These are phyloP conservation scores for Canis aureus DNA, from an alignment of 2,113 vertebrate genomes.

Conservation along the genomic window DNA sequence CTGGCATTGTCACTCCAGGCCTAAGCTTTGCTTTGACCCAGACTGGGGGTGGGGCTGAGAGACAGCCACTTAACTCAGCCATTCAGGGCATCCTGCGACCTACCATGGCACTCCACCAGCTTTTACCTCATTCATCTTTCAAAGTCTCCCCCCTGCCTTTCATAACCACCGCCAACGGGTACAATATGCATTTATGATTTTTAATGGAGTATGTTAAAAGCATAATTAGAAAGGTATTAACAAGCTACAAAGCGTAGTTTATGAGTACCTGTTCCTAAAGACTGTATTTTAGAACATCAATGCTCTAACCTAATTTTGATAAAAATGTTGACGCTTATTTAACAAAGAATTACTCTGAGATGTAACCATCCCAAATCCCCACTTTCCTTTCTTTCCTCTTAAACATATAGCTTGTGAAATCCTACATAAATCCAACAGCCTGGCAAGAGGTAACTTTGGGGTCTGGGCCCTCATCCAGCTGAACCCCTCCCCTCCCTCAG, in stretches of 20 bases:
- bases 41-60: rapidly evolving
- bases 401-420: background rate
- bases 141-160: background rate
- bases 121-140: background rate
- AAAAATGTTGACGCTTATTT: constrained; percentile 33
- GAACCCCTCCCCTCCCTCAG: background rate
- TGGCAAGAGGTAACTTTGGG: background rate
- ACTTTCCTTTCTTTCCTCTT: constrained; percentile 12
- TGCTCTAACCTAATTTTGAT: background rate
- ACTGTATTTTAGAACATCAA: constrained; percentile 39
- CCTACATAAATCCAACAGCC: background rate
- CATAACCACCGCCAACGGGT: background rate
- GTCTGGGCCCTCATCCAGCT: background rate
- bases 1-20: background rate
- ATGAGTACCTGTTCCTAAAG: constrained; percentile 31
- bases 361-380: background rate
- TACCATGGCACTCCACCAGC: background rate
- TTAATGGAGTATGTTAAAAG: constrained; percentile 25
- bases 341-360: constrained; percentile 50
- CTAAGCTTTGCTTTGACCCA: background rate
- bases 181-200: background rate
- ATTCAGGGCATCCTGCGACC: background rate
- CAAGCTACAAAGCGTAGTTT: background rate
- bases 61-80: background rate
- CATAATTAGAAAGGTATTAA: background rate